These are phyloP conservation scores for Drosophila tripunctata DNA, from an alignment of 2,888 invertebrate species.

Conservation along the genomic window DNA sequence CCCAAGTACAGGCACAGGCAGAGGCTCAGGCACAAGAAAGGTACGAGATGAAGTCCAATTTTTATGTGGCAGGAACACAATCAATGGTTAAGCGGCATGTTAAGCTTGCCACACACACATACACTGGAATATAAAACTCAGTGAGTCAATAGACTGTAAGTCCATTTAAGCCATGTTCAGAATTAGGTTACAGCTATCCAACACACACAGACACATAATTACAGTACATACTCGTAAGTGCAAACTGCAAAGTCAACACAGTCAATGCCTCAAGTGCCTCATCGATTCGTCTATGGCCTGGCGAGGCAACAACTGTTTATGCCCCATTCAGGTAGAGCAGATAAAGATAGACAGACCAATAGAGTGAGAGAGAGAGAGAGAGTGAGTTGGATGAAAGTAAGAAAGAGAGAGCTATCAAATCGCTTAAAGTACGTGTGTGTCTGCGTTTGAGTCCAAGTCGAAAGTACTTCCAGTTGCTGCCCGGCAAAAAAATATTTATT, in stretches of 20 bases:
- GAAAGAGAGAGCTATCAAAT: conserved; percentile 5
- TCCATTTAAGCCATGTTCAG: conserved; percentile 65
- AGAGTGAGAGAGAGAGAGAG: neutral
- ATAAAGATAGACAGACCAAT: neutral
- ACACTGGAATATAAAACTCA: conserved; percentile 52
- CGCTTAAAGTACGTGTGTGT: conserved; percentile 28
- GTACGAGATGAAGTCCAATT: conserved; percentile 24
- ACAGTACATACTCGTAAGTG: conserved; percentile 40
- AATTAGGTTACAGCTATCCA: conserved; percentile 63
- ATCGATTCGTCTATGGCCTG: conserved; percentile 52
- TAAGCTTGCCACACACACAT: conserved; percentile 20
- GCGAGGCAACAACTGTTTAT: neutral
- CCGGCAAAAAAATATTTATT: conserved; percentile 64
- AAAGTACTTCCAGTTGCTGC: conserved; percentile 47
- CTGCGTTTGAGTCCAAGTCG: conserved; percentile 11
- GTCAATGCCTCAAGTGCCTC: conserved; percentile 52
- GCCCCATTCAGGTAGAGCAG: neutral
- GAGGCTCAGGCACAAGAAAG: too few relatives aligned
- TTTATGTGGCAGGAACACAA: conserved; percentile 44
- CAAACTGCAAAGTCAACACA: conserved; percentile 67
- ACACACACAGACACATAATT: conserved; percentile 45
- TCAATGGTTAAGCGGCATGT: conserved; percentile 38
- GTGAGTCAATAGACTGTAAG: conserved; percentile 74
- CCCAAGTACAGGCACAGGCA: conserved; percentile 6
- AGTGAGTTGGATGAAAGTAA: neutral